Base-by-base conservation (phyloP, 2,113 vertebrate genomes). In the Psettodes erumei region DNA sequence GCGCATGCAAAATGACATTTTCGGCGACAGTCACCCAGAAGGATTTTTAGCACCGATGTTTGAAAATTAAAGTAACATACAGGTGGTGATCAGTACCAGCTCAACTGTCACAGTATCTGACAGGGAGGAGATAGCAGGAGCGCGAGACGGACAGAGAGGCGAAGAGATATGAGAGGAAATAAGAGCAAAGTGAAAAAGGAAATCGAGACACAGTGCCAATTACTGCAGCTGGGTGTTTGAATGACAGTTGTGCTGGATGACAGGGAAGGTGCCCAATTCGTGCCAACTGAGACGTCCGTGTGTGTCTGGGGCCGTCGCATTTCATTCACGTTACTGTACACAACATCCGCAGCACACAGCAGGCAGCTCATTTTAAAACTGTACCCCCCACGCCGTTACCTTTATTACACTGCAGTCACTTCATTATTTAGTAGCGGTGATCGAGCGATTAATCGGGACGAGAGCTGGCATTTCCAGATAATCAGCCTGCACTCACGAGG, bases 401-500 rank as follows among this genome's bases (percentile, higher is more conserved):
- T 70, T 80, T 63, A 66, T 53, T 71, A 65, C 67, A 60, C 58
- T 65, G 76, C 80, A 88, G 86, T 78, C 48, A 35, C 60, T 74
- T 88, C 71, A 85, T 85, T 88, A 89, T 89, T 86, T 77, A 86
- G 82, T 55, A 65, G n/a, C n/a, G n/a, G n/a, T n/a, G n/a, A n/a
- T n/a, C n/a, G n/a, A n/a, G n/a, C n/a, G n/a, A n/a, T n/a, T n/a
- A n/a, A n/a, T n/a, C n/a, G n/a, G n/a, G n/a, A n/a, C n/a, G n/a
- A n/a, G n/a, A n/a, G n/a, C n/a, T n/a, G n/a, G n/a, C n/a, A n/a
- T n/a, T n/a, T n/a, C n/a, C n/a, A n/a, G n/a, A n/a, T n/a, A n/a
- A n/a, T n/a, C n/a, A n/a, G n/a, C n/a, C n/a, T n/a, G n/a, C n/a
- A n/a, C n/a, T n/a, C n/a, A n/a, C n/a, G n/a, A n/a, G n/a, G n/a